Conservation (phyloP, 2,797 vertebrate species). For the Amblyraja radiata region DNA sequence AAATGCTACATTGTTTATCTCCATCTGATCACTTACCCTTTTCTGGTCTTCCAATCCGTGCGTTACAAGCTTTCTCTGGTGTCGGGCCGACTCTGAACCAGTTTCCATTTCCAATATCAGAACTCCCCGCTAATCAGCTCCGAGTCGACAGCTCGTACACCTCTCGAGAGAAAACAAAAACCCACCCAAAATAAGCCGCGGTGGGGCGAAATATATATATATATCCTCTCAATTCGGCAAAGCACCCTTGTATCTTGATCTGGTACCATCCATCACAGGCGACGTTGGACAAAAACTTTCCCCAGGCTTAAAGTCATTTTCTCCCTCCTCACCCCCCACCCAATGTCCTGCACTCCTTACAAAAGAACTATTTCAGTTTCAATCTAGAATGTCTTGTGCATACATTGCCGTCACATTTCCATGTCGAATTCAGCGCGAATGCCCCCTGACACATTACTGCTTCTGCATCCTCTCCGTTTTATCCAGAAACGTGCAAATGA, state of each 20-base stretch:
- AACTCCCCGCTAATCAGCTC: constrained; percentile 6
- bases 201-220: neutral
- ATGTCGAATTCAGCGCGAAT: neutral
- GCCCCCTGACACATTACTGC: neutral
- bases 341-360: neutral
- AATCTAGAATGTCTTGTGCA: neutral
- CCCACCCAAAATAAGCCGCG: neutral
- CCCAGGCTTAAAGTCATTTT: neutral
- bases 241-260: neutral
- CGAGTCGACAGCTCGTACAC: neutral
- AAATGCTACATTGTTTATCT: neutral
- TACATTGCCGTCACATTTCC: neutral
- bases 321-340: neutral
- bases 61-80: constrained; percentile 75
- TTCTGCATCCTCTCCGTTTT: constrained; percentile 17
- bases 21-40: constrained; percentile 69
- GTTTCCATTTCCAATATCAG: constrained; percentile 75
- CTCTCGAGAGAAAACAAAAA: constrained; percentile 52
- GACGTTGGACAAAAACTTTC: neutral
- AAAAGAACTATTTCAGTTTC: neutral
- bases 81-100: constrained; percentile 72
- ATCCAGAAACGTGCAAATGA: neutral
- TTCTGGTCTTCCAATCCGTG: constrained; percentile 96
- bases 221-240: neutral
- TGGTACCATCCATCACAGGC: neutral